phyloP scores from a whole-genome alignment of 2,888 invertebrate genomes.

The Arctia plantaginis region DNA sequence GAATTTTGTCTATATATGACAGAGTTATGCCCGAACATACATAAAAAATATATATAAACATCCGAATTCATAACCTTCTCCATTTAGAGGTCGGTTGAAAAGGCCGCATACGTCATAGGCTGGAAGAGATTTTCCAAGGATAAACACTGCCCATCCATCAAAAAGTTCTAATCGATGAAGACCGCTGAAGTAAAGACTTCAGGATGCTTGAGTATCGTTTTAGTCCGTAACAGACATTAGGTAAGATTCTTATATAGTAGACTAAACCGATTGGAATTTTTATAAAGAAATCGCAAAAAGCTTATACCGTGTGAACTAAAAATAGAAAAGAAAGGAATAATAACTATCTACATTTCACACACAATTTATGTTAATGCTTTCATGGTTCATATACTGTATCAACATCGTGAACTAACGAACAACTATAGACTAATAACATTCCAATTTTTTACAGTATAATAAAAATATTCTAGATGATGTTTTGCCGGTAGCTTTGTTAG shows the following conservation, averaged over 20 bases:
- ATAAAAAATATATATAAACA: too few relatives aligned
- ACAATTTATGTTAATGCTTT: slow-evolving; percentile 35
- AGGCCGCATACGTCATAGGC: too few relatives aligned
- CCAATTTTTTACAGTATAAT: not conserved
- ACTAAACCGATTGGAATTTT: not conserved
- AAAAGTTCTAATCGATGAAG: not conserved
- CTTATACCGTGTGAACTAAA: slow-evolving; percentile 11
- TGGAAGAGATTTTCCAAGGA: too few relatives aligned
- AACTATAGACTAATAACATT: not conserved
- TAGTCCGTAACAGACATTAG: not conserved
- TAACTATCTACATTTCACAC: slow-evolving; percentile 33
- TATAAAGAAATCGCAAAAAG: slow-evolving; percentile 6
- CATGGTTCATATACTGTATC: slow-evolving; percentile 30
- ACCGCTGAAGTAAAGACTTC: too few relatives aligned
- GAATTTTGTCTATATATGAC: too few relatives aligned
- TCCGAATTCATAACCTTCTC: too few relatives aligned
- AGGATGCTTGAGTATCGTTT: not conserved
- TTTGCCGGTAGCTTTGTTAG: not conserved
- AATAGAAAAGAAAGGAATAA: slow-evolving; percentile 8
- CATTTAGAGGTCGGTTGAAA: too few relatives aligned
- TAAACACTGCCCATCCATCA: not conserved
- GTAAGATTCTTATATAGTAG: not conserved
- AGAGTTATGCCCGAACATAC: too few relatives aligned
- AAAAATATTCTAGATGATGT: not conserved
- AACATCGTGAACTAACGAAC: slow-evolving; percentile 20